A percentile compares a stretch with the other conserved stretches of the same genome.
Evolutionary conservation across 1,140 invertebrate species (phyloP).

Genomic region (Drosophila tropicalis): DNA sequence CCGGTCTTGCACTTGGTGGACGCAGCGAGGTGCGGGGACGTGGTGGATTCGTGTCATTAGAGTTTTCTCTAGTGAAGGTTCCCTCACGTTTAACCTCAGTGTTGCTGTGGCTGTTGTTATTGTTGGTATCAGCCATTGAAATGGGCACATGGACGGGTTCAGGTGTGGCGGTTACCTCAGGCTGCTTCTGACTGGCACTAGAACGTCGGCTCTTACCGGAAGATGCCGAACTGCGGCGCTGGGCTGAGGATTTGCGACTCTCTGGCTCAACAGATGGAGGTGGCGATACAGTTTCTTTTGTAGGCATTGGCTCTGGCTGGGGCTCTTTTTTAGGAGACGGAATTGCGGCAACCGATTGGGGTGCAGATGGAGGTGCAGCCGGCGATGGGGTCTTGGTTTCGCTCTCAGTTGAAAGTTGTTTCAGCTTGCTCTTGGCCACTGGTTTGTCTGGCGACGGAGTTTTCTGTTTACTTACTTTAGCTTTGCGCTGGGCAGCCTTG

Average conservation of each 20-base stretch:
- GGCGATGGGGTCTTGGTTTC: slow-evolving; percentile 47
- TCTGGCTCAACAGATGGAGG: slow-evolving; percentile 37
- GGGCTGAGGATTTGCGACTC: slow-evolving; percentile 57
- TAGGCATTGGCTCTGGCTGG: slow-evolving; percentile 7
- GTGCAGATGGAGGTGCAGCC: slow-evolving; percentile 12
- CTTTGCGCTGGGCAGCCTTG: slow-evolving; percentile 32
- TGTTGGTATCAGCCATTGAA: slow-evolving; percentile 18
- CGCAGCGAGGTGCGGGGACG: slow-evolving; percentile 85
- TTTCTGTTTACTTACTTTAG: slow-evolving; percentile 41
- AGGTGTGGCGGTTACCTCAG: not conserved
- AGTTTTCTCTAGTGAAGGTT: slow-evolving; percentile 72
- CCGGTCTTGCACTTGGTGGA: slow-evolving; percentile 88
- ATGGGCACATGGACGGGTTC: slow-evolving; percentile 15
- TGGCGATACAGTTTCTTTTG: slow-evolving; percentile 24
- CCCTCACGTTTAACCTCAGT: slow-evolving; percentile 52
- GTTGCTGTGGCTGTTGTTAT: slow-evolving; percentile 19
- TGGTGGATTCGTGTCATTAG: slow-evolving; percentile 52
- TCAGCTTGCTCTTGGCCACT: slow-evolving; percentile 25
- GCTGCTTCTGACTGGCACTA: slow-evolving; percentile 55
- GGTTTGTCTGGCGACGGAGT: slow-evolving; percentile 58
- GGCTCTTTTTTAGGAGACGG: not conserved
- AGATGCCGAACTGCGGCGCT: slow-evolving; percentile 27
- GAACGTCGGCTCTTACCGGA: slow-evolving; percentile 63
- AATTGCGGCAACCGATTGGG: not conserved
- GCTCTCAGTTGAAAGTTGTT: slow-evolving; percentile 51